Evolutionary conservation across 1,140 invertebrate species (phyloP).

Genomic region (Drosophila arizonae): DNA sequence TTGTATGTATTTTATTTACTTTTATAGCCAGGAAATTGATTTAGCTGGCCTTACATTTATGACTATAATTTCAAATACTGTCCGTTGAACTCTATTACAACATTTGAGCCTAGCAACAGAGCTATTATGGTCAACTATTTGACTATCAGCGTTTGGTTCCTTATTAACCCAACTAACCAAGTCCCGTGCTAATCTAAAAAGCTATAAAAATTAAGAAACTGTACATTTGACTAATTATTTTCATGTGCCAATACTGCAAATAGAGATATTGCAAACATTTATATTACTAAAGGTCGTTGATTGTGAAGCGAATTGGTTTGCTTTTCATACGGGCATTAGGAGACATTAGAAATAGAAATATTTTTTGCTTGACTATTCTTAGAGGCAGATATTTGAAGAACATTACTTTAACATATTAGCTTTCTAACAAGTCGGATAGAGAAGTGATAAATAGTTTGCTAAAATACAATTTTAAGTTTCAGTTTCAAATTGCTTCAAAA

Average conservation of each 20-base stretch:
- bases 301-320: not conserved
- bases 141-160: not conserved
- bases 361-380: not conserved
- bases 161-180: not conserved
- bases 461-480: no score
- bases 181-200: conserved; percentile 11
- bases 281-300: not conserved
- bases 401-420: no score
- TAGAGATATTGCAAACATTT: not conserved
- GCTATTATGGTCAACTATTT: not conserved
- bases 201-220: conserved; percentile 39
- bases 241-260: conserved; percentile 32
- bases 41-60: conserved; percentile 40
- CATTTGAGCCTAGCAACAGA: conserved; percentile 27
- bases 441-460: no score
- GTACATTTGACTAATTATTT: conserved; percentile 52
- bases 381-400: no score
- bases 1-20: conserved; percentile 4
- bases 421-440: no score
- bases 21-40: conserved; percentile 39
- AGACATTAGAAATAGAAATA: no score
- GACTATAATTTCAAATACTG: conserved; percentile 21
- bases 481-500: no score
- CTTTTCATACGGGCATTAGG: no score
- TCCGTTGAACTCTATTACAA: conserved; percentile 26